These are phyloP conservation scores for Artibeus jamaicensis DNA, from an alignment of 2,797 vertebrate species.

Conservation along the genomic window DNA sequence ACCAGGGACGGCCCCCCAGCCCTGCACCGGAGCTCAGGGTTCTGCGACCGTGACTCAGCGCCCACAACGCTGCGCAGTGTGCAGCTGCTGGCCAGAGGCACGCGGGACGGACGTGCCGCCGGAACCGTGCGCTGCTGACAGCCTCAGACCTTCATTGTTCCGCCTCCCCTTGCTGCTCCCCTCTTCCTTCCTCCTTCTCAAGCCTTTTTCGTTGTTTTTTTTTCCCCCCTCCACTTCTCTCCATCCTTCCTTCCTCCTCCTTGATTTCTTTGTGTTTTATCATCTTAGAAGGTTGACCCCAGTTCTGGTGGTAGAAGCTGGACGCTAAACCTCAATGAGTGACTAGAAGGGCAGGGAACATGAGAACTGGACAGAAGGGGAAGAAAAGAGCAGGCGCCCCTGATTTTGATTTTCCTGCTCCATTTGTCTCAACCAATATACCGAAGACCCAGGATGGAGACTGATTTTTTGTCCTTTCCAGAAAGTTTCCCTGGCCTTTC, in stretches of 20 bases:
- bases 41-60: slow-evolving; percentile 75
- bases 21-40: slow-evolving; percentile 54
- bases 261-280: slow-evolving; percentile 24
- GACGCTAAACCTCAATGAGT: neutral
- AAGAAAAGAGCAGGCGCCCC: neutral
- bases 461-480: neutral
- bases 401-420: neutral
- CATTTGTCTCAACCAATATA: neutral
- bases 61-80: slow-evolving; percentile 71
- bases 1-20: slow-evolving; percentile 31
- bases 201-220: slow-evolving; percentile 13
- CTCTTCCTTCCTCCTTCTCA: slow-evolving; percentile 68
- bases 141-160: slow-evolving; percentile 70
- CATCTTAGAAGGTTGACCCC: neutral
- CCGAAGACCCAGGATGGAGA: neutral
- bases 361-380: neutral
- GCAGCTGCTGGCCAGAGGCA: slow-evolving; percentile 68
- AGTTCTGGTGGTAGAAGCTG: neutral
- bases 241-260: slow-evolving; percentile 35
- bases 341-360: neutral
- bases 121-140: slow-evolving; percentile 69
- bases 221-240: slow-evolving; percentile 36
- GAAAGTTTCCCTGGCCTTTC: neutral
- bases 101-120: slow-evolving; percentile 65
- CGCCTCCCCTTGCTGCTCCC: slow-evolving; percentile 46